Conservation (phyloP, 2,113 vertebrate genomes). For the Neolamprologus brichardi region DNA sequence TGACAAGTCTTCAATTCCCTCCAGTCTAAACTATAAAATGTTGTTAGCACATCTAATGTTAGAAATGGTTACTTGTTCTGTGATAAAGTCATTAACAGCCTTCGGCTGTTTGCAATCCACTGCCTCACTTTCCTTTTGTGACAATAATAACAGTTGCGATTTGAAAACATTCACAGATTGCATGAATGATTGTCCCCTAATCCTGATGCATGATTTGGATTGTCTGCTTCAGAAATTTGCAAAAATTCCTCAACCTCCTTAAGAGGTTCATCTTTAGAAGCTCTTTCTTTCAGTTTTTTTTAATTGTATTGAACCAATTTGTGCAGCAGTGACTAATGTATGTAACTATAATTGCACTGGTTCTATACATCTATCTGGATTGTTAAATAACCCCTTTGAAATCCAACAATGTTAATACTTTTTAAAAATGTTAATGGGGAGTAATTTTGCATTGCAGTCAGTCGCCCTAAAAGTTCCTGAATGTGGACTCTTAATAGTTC, state of each 20-base stretch:
- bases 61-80: not conserved
- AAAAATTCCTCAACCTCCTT: not conserved
- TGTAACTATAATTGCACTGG: not conserved
- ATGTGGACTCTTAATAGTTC: constrained; percentile 19
- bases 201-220: not conserved
- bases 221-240: not conserved
- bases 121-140: not conserved
- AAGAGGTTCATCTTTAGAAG: not conserved
- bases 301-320: not conserved
- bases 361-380: not conserved
- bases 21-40: not conserved
- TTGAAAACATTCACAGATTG: not conserved
- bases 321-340: not conserved
- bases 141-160: accelerated
- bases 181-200: not conserved
- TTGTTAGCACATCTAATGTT: not conserved
- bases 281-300: not conserved
- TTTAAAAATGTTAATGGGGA: not conserved
- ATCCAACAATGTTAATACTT: not conserved
- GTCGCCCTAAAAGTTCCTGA: constrained; percentile 27
- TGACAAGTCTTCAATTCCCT: not conserved
- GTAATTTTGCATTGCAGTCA: not conserved
- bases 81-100: not conserved
- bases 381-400: not conserved
- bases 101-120: accelerated